A percentile compares a stretch with the other conserved stretches of the same genome.
Evolutionary conservation across 2,888 invertebrate genomes (phyloP).

Genomic region (Polydesmus complanatus): DNA sequence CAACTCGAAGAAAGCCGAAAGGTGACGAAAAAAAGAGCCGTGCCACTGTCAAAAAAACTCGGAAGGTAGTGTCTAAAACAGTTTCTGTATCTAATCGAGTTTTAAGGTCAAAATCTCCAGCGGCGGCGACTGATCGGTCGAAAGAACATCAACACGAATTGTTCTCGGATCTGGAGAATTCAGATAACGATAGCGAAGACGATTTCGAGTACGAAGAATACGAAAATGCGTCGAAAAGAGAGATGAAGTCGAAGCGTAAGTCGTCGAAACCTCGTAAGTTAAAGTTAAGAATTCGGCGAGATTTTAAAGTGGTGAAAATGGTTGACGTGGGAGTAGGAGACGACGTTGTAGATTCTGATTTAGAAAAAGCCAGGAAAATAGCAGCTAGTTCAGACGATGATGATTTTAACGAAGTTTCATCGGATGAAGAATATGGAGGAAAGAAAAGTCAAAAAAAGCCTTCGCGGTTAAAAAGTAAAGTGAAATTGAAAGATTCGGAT

Average conservation of each 20-base stretch:
- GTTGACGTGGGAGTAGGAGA: background rate
- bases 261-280: conserved; percentile 3
- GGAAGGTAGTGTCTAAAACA: background rate
- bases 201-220: background rate
- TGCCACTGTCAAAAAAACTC: background rate
- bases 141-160: background rate
- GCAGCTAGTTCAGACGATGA: background rate
- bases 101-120: background rate
- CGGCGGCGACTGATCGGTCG: background rate
- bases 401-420: background rate
- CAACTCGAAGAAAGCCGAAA: background rate
- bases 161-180: background rate
- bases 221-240: background rate
- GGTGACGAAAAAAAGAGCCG: background rate
- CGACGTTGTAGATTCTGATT: background rate
- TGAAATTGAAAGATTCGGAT: background rate
- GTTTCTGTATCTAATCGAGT: background rate
- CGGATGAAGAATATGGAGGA: conserved; percentile 1
- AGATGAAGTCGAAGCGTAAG: conserved; percentile 5
- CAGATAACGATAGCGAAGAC: background rate
- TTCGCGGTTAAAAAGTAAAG: background rate
- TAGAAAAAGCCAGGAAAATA: background rate
- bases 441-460: background rate
- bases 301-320: background rate
- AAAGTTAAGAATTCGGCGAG: background rate